Conservation (phyloP, 2,797 vertebrate species). For the Rallus crepitans region DNA sequence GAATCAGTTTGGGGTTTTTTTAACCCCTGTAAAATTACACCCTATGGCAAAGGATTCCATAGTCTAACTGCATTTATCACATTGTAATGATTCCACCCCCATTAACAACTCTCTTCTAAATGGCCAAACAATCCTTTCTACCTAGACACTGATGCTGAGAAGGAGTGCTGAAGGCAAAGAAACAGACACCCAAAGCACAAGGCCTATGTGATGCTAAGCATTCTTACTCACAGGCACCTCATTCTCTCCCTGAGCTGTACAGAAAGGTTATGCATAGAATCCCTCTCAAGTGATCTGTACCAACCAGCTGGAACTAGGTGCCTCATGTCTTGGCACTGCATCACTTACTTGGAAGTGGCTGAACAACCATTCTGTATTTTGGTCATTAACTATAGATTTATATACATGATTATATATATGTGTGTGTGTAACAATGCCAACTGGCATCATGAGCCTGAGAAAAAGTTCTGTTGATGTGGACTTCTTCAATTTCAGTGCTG, state of each 20-base stretch:
- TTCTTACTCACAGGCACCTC: neutral
- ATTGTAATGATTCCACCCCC: neutral
- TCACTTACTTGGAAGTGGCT: neutral
- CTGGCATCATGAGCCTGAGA: neutral
- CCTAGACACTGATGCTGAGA: neutral
- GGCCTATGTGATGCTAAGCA: fast-evolving
- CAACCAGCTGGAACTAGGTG: neutral
- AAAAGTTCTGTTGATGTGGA: neutral
- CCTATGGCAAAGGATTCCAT: neutral
- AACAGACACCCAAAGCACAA: neutral
- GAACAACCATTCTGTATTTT: neutral
- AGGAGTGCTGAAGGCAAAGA: neutral
- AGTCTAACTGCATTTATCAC: neutral
- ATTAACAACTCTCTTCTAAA: neutral
- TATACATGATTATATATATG: neutral
- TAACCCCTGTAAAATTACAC: neutral
- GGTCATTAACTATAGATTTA: neutral
- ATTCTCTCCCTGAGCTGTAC: neutral
- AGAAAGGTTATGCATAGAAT: neutral
- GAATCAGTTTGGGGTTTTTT: neutral
- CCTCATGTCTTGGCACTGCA: neutral
- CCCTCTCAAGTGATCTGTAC: neutral
- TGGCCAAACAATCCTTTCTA: neutral
- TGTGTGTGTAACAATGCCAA: neutral
- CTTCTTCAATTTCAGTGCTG: neutral